Evolutionary conservation across 53 echinoderm and acorn worm species (phyloP).

Genomic region (Pentamera pediparva): DNA sequence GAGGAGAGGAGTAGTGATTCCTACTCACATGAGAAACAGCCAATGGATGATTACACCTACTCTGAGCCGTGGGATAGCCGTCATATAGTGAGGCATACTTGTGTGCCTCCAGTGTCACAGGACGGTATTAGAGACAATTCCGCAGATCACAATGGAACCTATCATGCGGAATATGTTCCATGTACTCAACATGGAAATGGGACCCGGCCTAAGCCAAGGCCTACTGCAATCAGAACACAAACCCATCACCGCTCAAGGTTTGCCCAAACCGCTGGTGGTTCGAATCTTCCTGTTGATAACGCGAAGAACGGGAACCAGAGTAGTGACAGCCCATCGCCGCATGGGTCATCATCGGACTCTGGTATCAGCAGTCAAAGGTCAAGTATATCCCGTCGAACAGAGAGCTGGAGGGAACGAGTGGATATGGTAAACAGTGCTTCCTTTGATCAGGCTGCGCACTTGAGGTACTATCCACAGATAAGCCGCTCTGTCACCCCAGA

Average conservation of each 20-base stretch:
- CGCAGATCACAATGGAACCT: neutral
- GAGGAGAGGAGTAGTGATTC: too few species aligned
- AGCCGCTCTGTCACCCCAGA: constrained; percentile 25
- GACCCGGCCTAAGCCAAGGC: neutral
- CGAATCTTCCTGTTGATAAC: neutral
- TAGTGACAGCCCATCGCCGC: constrained; percentile 4
- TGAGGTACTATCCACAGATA: constrained; percentile 18
- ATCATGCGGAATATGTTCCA: neutral
- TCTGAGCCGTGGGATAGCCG: neutral
- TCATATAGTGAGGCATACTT: neutral
- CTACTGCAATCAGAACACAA: constrained; percentile 7
- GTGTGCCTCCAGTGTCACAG: too few species aligned
- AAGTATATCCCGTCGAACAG: constrained; percentile 13
- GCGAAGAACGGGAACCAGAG: neutral
- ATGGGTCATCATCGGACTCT: constrained; percentile 12
- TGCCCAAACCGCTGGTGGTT: neutral
- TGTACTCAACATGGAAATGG: too few species aligned
- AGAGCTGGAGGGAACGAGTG: neutral
- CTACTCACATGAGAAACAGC: too few species aligned
- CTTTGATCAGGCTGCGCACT: neutral
- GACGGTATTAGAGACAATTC: neutral
- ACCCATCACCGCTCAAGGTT: constrained; percentile 11
- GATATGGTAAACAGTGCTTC: neutral
- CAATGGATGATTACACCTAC: too few species aligned
- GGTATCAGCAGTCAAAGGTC: constrained; percentile 20